A percentile compares a stretch with the other conserved stretches of the same genome.
These are phyloP conservation scores for Scleropages formosus DNA, from an alignment of 2,797 vertebrate species.

Conservation along the genomic window DNA sequence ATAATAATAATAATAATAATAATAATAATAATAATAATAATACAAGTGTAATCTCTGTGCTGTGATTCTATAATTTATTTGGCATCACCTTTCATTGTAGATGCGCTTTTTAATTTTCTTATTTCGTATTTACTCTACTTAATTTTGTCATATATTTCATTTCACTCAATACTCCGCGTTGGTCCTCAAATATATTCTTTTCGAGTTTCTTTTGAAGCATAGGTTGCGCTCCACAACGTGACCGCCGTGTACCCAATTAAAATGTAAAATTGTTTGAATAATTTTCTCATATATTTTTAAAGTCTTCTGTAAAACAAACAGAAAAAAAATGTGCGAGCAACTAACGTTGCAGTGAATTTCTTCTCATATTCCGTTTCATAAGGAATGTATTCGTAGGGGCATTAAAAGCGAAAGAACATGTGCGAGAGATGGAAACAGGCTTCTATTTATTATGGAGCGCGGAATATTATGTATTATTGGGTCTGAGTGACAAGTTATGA, in stretches of 20 bases:
- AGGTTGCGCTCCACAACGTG: constrained; percentile 5
- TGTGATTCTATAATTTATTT: background rate
- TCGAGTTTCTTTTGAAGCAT: constrained; percentile 1
- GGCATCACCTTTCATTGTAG: background rate
- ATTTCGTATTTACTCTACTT: background rate
- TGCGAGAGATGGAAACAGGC: constrained; percentile 42
- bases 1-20: constrained; percentile 15
- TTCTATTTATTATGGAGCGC: constrained; percentile 61
- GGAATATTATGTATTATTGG: constrained; percentile 63
- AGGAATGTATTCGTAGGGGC: constrained; percentile 20
- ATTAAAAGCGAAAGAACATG: constrained; percentile 8
- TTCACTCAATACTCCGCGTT: background rate
- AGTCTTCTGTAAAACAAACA: constrained; percentile 17
- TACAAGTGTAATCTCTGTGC: background rate
- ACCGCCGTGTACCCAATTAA: background rate
- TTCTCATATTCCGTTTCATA: background rate
- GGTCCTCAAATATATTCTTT: constrained; percentile 20
- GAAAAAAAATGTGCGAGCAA: background rate
- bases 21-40: background rate
- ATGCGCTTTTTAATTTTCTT: background rate
- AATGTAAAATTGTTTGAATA: background rate
- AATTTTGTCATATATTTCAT: background rate
- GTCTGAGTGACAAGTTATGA: constrained; percentile 73
- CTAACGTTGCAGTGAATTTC: constrained; percentile 3
- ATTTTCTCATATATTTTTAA: background rate